Evolutionary conservation across 2,888 invertebrate genomes (phyloP).

Genomic region (Escarpia spicata): DNA sequence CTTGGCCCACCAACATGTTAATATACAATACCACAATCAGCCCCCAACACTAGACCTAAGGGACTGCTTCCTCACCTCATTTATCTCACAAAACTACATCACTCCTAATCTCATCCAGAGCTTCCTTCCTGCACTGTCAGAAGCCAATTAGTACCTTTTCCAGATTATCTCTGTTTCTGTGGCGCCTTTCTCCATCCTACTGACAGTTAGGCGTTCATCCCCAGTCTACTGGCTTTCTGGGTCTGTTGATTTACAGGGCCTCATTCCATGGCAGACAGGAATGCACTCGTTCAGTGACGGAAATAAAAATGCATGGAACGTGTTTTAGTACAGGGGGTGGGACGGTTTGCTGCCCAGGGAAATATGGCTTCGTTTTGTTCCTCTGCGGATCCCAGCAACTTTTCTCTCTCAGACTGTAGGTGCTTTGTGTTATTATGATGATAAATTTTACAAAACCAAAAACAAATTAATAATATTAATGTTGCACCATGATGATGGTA

Average conservation of each 20-base stretch:
- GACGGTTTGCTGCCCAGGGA: not conserved
- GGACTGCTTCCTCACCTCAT: not conserved
- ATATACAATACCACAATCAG: not conserved
- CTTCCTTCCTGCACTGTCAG: not conserved
- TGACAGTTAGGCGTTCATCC: not conserved
- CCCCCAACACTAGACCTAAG: not conserved
- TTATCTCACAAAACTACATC: slow-evolving; percentile 11
- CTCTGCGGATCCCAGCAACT: not conserved
- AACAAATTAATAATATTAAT: not conserved
- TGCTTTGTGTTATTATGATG: not conserved
- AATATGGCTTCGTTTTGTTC: not conserved
- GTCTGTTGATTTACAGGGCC: slow-evolving; percentile 6
- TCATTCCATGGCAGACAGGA: not conserved
- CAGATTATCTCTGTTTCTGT: not conserved
- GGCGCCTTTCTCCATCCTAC: not conserved
- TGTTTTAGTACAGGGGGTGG: not conserved
- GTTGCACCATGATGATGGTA: not conserved
- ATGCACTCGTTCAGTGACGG: not conserved
- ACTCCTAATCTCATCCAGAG: not conserved
- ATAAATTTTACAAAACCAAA: not conserved
- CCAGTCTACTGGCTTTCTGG: not conserved
- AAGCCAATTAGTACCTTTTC: not conserved
- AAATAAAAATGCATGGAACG: not conserved
- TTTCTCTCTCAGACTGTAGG: not conserved
- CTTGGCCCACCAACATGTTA: not conserved